These are phyloP conservation scores for Ametastegia equiseti DNA, from an alignment of 2,888 invertebrate species.

Conservation along the genomic window DNA sequence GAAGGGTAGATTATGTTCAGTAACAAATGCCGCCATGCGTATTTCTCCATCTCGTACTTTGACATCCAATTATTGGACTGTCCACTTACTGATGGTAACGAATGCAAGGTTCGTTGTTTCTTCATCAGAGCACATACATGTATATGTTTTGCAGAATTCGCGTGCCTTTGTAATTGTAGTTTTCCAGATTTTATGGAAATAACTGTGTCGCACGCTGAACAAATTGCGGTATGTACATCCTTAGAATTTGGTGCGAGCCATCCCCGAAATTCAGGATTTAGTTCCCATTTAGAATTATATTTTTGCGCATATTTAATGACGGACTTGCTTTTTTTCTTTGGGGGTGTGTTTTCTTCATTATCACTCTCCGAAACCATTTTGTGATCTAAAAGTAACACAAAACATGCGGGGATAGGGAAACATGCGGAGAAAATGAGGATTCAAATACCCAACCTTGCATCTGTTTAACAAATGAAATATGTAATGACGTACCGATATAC, in stretches of 20 bases:
- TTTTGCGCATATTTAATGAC: background rate
- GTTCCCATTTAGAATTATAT: slow-evolving; percentile 14
- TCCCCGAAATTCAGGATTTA: slow-evolving; percentile 6
- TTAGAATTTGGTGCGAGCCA: slow-evolving; percentile 8
- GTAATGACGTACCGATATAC: background rate
- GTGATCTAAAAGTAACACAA: background rate
- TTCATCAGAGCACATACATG: background rate
- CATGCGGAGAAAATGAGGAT: background rate
- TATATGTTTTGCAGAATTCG: background rate
- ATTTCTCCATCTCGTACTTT: slow-evolving; percentile 7
- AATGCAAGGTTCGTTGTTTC: background rate
- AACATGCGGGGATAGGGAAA: slow-evolving; percentile 1
- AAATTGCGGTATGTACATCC: background rate
- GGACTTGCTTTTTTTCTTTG: slow-evolving; percentile 8
- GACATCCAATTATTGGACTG: background rate
- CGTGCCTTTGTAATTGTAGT: slow-evolving; percentile 13
- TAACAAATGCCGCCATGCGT: slow-evolving; percentile 25
- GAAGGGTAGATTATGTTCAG: slow-evolving; percentile 33
- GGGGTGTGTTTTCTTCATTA: background rate
- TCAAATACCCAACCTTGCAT: background rate
- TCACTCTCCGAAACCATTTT: slow-evolving; percentile 8
- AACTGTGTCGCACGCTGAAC: background rate
- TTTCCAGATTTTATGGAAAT: slow-evolving; percentile 19
- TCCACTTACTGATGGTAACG: background rate
- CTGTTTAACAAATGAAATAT: slow-evolving; percentile 1